These are phyloP conservation scores for Siniperca undulata DNA, from an alignment of 2,797 vertebrate species.

Conservation along the genomic window DNA sequence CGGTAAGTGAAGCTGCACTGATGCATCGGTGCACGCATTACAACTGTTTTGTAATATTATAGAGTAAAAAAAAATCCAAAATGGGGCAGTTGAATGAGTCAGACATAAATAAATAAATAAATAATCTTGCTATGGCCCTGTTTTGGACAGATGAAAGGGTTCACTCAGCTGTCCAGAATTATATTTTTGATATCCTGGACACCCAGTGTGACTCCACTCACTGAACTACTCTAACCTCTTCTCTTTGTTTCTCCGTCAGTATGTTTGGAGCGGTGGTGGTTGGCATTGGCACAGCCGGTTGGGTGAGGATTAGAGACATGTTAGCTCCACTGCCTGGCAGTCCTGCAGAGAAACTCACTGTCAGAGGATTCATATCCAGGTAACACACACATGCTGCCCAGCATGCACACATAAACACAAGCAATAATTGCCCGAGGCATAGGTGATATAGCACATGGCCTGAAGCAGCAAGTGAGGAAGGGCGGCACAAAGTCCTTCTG, in stretches of 20 bases:
- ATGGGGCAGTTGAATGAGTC: too few relatives aligned
- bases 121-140: not conserved
- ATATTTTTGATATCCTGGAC: not conserved
- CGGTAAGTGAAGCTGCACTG: too few relatives aligned
- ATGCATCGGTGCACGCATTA: too few relatives aligned
- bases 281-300: slow-evolving; percentile 91
- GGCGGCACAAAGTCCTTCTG: not conserved
- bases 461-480: not conserved
- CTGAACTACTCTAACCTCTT: not conserved
- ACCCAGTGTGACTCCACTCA: not conserved
- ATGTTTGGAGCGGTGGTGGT: slow-evolving; percentile 94
- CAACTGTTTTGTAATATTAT: too few relatives aligned
- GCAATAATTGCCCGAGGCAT: not conserved
- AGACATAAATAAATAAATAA: too few relatives aligned
- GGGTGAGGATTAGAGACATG: slow-evolving; percentile 91
- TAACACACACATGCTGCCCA: slow-evolving; percentile 60
- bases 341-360: slow-evolving; percentile 85
- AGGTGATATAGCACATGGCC: not conserved
- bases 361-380: slow-evolving; percentile 93
- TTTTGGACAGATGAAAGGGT: not conserved
- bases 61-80: too few relatives aligned
- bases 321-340: slow-evolving; percentile 82
- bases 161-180: not conserved
- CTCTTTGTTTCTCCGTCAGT: slow-evolving; percentile 35
- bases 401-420: not conserved